Conservation (phyloP, 2,113 vertebrate species). For the Centropus bengalensis region DNA sequence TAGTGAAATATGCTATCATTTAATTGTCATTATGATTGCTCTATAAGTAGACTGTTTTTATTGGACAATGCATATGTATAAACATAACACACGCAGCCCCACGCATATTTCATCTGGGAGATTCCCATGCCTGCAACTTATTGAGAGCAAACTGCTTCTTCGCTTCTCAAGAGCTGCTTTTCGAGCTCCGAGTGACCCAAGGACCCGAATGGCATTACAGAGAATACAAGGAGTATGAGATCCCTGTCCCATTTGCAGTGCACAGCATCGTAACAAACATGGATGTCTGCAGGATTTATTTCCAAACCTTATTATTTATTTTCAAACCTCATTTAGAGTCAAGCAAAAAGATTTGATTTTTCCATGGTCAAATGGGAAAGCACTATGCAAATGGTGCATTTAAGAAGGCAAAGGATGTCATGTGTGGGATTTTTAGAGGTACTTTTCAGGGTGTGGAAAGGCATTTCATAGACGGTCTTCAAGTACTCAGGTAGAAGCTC, state of each 20-base stretch:
- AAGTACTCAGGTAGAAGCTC: not conserved
- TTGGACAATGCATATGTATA: slow-evolving; percentile 22
- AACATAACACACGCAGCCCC: slow-evolving; percentile 4
- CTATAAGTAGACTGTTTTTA: slow-evolving; percentile 41
- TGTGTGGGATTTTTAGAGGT: not conserved
- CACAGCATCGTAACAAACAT: not conserved
- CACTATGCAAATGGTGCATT: not conserved
- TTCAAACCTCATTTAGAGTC: not conserved
- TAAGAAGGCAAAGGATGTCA: not conserved
- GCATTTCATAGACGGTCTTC: not conserved
- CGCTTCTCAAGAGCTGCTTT: not conserved
- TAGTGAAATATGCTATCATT: slow-evolving; percentile 42
- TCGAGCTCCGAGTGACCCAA: not conserved
- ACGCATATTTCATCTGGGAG: slow-evolving; percentile 33
- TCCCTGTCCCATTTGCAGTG: not conserved
- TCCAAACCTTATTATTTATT: not conserved
- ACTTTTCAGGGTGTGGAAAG: not conserved
- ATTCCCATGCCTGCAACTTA: slow-evolving; percentile 29
- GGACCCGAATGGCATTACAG: not conserved
- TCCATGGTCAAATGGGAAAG: not conserved
- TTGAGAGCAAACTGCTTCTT: not conserved
- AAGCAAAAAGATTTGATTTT: not conserved
- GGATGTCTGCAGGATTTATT: not conserved
- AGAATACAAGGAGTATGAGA: not conserved
- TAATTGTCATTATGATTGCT: slow-evolving; percentile 22